Evolutionary conservation across 2,888 invertebrate genomes (phyloP), one percentile per base, ranked within the genome.

Genomic region (Nomada ruficornis): DNA sequence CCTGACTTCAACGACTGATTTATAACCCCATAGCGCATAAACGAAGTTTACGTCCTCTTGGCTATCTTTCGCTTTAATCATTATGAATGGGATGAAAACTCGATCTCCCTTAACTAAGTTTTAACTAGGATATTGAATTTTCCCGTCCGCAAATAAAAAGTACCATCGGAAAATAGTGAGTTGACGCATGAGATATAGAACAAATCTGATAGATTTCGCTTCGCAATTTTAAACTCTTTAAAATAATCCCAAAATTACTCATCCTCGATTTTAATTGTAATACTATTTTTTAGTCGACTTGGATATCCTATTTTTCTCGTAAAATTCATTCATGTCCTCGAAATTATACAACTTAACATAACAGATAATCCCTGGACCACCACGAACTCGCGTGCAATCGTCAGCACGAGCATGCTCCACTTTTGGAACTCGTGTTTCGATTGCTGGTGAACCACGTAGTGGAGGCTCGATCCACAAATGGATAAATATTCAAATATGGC

Each of bases 401-500:
- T 47, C 65, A 29, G 47, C 60, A 20, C 29, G 55, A 60, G 52
- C 65, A 20, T 52, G 79, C 75, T 81, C 81, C 75, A 76, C 64
- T 81, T 85, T 77, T 65, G 29, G 54, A 36, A 62, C 69, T 42
- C 18, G 29, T 23, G 42, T 26, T 11, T 73, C 65, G 72, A 79
- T 73, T 69, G 70, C 15, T 42, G 60, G 10, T 15, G 59, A 57
- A 15, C 60, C 55, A 23, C 23, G 67, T 23, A 20, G 18, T 44
- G 52, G 60, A 13, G n/a, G 13, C 54, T 47, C 47, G 76, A 63
- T 72, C 62, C 68, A 63, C 57, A 67, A 70, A 80, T 75, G 83
- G 83, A 86, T 90, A 86, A 88, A 86, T 88, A 90, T 90, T 89
- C 83, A 88, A 90, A 85, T 77, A 82, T 82, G 83, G 70, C 86